A percentile compares a stretch with the other conserved stretches of the same genome.
These are phyloP conservation scores for Lithophane leautieri DNA, from an alignment of 2,888 invertebrate species.

Conservation along the genomic window DNA sequence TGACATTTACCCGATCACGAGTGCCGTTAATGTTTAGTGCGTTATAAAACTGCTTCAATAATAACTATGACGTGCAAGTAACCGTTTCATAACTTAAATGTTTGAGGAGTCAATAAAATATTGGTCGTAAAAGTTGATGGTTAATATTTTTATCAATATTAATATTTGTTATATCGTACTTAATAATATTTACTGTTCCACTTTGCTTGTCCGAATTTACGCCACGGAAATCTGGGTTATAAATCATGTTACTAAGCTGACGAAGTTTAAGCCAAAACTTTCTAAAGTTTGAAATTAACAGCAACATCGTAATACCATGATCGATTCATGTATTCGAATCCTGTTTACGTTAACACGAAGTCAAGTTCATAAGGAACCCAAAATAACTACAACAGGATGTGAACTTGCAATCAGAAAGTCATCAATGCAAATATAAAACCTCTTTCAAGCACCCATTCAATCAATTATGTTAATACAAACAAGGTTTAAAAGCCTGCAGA, in stretches of 20 bases:
- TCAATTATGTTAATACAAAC: constrained; percentile 7
- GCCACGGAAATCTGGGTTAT: neutral
- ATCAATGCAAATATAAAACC: constrained; percentile 44
- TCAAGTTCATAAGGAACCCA: constrained; percentile 43
- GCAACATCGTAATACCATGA: constrained; percentile 4
- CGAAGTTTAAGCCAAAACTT: constrained; percentile 5
- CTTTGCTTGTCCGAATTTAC: constrained; percentile 17
- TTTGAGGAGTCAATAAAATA: constrained; percentile 58
- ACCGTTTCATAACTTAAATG: constrained; percentile 54
- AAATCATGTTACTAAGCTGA: constrained; percentile 13
- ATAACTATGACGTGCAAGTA: constrained; percentile 63
- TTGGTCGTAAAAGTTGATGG: constrained; percentile 35
- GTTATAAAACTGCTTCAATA: constrained; percentile 71
- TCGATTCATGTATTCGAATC: constrained; percentile 25
- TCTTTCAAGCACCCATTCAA: constrained; percentile 31
- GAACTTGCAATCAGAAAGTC: constrained; percentile 40
- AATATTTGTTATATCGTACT: constrained; percentile 32
- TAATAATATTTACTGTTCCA: constrained; percentile 32
- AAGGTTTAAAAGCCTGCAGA: constrained; percentile 17
- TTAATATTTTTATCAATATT: constrained; percentile 43
- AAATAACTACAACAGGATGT: constrained; percentile 49
- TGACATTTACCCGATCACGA: constrained; percentile 83
- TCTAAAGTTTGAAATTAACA: constrained; percentile 10
- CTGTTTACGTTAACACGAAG: constrained; percentile 29
- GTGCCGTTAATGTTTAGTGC: constrained; percentile 67